A percentile compares a stretch with the other conserved stretches of the same genome.
Conservation (phyloP, 2,888 invertebrate species). For the Ditula angustiorana region DNA sequence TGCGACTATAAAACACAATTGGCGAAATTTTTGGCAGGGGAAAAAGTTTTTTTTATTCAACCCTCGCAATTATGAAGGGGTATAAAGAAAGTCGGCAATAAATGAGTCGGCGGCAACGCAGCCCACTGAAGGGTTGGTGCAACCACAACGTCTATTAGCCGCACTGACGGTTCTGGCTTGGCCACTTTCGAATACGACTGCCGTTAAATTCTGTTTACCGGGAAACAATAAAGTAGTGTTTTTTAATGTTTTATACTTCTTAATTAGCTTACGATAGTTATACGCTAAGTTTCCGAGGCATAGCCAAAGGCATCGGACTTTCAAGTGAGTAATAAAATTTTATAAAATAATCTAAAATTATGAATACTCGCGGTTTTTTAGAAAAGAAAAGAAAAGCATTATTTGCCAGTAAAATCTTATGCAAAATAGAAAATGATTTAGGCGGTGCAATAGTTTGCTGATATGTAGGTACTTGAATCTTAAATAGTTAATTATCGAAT, state of each 20-base stretch:
- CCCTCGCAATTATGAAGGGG: constrained; percentile 79
- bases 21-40: constrained; percentile 53
- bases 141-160: constrained; percentile 71
- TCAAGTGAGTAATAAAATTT: too few relatives aligned
- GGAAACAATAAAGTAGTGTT: neutral
- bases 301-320: too few relatives aligned
- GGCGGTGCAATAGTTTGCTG: too few relatives aligned
- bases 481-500: too few relatives aligned
- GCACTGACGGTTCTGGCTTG: constrained; percentile 59
- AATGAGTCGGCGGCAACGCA: constrained; percentile 74
- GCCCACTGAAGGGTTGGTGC: constrained; percentile 79
- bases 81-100: constrained; percentile 80
- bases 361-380: too few relatives aligned
- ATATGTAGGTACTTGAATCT: too few relatives aligned
- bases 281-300: too few relatives aligned
- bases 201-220: constrained; percentile 59
- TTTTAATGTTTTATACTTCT: neutral
- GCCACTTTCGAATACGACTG: constrained; percentile 59
- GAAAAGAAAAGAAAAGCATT: too few relatives aligned
- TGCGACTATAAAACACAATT: constrained; percentile 41
- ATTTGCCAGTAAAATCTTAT: too few relatives aligned
- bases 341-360: too few relatives aligned
- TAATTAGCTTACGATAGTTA: too few relatives aligned
- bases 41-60: constrained; percentile 66
- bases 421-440: too few relatives aligned